phyloP scores from a whole-genome alignment of 2,888 invertebrate genomes.

The Chrysina gloriosa region DNA sequence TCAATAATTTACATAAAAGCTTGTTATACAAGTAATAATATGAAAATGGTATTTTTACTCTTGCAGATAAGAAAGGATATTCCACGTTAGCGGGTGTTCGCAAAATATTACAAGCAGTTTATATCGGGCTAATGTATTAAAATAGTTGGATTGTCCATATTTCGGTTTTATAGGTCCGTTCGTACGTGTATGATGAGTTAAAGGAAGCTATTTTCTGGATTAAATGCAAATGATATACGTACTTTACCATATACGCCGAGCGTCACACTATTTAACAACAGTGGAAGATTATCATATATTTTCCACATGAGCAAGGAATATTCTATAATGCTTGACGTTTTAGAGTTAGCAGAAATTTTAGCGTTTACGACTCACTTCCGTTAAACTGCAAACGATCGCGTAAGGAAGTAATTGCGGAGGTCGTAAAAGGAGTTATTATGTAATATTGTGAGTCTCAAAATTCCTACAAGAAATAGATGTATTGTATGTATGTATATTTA shows the following conservation, averaged over 20 bases:
- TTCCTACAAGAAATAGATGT: no score
- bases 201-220: slow-evolving; percentile 37
- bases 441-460: background rate
- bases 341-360: slow-evolving; percentile 13
- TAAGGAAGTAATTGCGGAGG: background rate
- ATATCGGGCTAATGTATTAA: slow-evolving; percentile 22
- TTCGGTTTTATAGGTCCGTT: slow-evolving; percentile 34
- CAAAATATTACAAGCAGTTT: slow-evolving; percentile 32
- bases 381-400: background rate
- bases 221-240: slow-evolving; percentile 38
- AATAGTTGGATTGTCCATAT: slow-evolving; percentile 36
- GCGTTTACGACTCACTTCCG: background rate
- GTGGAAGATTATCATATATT: slow-evolving; percentile 21
- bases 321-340: background rate
- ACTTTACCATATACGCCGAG: background rate
- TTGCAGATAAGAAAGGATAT: slow-evolving; percentile 10
- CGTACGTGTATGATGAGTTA: slow-evolving; percentile 30
- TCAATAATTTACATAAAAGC: no score
- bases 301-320: background rate
- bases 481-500: no score
- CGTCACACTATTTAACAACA: slow-evolving; percentile 10
- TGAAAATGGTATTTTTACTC: no score
- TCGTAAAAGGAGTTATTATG: background rate
- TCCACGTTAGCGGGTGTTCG: background rate
- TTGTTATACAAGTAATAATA: no score